Evolutionary conservation across 1,140 invertebrate genomes (phyloP).

Genomic region (Bombus impatiens): DNA sequence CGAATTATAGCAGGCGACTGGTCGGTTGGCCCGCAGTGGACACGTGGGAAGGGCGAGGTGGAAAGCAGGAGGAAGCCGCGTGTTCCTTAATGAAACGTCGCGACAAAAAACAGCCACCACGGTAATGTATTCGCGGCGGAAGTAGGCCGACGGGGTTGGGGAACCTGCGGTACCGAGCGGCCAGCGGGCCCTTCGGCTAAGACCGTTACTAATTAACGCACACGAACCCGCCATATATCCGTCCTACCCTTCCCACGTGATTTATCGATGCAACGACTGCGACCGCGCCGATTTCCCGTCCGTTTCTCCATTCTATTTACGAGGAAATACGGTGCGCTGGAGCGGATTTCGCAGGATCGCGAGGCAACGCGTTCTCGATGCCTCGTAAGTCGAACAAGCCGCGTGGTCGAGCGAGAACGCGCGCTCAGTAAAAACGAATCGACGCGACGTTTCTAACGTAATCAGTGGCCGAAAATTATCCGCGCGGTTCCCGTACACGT

Average conservation of each 20-base stretch:
- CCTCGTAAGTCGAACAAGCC: too few species aligned
- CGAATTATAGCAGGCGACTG: too few species aligned
- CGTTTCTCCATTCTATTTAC: not conserved
- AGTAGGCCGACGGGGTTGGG: conserved; percentile 70
- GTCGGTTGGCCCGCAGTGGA: not conserved
- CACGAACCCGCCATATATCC: conserved; percentile 53
- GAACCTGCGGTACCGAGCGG: conserved; percentile 59
- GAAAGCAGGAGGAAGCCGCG: conserved; percentile 61
- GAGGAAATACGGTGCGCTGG: not conserved
- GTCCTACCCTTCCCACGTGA: conserved; percentile 30
- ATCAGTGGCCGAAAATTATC: not conserved
- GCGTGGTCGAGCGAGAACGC: too few species aligned
- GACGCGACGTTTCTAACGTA: not conserved
- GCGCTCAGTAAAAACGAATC: not conserved
- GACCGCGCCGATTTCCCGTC: not conserved
- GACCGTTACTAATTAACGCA: conserved; percentile 77
- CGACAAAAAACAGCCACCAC: conserved; percentile 72
- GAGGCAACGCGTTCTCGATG: too few species aligned
- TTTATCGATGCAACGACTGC: conserved; percentile 42
- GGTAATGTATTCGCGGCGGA: conserved; percentile 79
- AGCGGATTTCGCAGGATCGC: too few species aligned
- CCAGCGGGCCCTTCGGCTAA: conserved; percentile 66
- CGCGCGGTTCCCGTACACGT: not conserved
- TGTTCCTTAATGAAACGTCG: conserved; percentile 75
- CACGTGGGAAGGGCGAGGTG: not conserved